Evolutionary conservation across 2,888 invertebrate species (phyloP), one percentile per base, ranked within the genome.

Genomic region (Oscheius sp.): DNA sequence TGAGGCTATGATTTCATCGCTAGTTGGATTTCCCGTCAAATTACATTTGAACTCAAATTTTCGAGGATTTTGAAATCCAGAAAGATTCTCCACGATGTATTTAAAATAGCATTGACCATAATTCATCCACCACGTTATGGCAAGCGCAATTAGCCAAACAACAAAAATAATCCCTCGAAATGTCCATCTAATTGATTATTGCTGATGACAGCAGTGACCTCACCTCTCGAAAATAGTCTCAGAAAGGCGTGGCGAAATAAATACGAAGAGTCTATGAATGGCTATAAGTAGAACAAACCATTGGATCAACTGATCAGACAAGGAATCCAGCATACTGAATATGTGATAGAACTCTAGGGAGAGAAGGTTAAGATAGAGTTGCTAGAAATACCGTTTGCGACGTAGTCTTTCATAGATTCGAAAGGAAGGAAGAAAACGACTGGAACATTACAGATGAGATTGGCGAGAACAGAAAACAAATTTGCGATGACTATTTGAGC

Each of bases 201-300:
- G n/a, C n/a, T n/a, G n/a, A n/a, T n/a, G n/a, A n/a, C n/a, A n/a
- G n/a, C n/a, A n/a, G n/a, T n/a, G 15, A 8, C 8, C 37, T 37
- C 37, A 37, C 37, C 37, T 8, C 15, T 37, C 37, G 37, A 37
- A 37, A 37, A 37, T 10, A 15, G 15, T 37, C 8, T 37, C 37
- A 8, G 37, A 37, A 8, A 37, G 8, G 37, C 10, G 15, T 2
- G 53, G 53, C 5, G 15, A n/a, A 20, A 53, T n/a, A 29, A 53
- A 53, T n/a, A 53, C 33, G 27, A 53, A 27, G 27, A 53, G 33
- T 29, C 53, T 12, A n/a, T 53, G 53, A n/a, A 53, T n/a, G n/a
- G 53, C 53, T 12, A 53, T 53, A n/a, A 6, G 12, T 15, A 53
- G 33, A n/a, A 53, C 29, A 12, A 33, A n/a, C 29, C 29, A 53